These are phyloP conservation scores for Hypolimnas misippus DNA, from an alignment of 2,888 invertebrate species.

Conservation along the genomic window DNA sequence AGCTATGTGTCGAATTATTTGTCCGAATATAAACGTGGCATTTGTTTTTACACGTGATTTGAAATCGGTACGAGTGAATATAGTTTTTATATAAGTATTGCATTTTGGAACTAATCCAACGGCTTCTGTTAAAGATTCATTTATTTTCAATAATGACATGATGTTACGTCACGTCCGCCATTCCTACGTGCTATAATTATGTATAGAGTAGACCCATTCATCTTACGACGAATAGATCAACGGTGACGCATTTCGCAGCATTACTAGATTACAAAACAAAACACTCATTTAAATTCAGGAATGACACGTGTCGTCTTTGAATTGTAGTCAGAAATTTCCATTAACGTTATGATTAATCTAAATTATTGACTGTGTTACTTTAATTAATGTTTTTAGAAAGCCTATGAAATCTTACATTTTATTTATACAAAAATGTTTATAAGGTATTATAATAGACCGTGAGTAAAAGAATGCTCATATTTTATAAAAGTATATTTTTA, in stretches of 20 bases:
- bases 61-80: neutral
- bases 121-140: constrained; percentile 39
- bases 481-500: no score
- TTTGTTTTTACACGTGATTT: neutral
- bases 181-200: constrained; percentile 42
- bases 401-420: no score
- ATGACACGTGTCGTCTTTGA: neutral
- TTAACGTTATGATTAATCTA: neutral
- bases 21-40: no score
- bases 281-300: constrained; percentile 11
- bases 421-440: no score
- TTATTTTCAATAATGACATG: constrained; percentile 42
- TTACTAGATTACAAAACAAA: constrained; percentile 33
- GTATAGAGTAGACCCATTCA: constrained; percentile 42
- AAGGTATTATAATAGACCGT: no score
- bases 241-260: constrained; percentile 39
- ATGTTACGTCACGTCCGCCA: constrained; percentile 41
- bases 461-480: no score
- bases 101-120: constrained; percentile 44
- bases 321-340: neutral
- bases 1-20: no score
- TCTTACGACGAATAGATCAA: constrained; percentile 39
- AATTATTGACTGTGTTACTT: neutral
- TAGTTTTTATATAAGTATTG: constrained; percentile 9
- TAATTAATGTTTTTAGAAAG: no score